Evolutionary conservation across 1,140 invertebrate genomes (phyloP), one percentile per base, ranked within the genome.

Genomic region (Zaprionus ornatus): DNA sequence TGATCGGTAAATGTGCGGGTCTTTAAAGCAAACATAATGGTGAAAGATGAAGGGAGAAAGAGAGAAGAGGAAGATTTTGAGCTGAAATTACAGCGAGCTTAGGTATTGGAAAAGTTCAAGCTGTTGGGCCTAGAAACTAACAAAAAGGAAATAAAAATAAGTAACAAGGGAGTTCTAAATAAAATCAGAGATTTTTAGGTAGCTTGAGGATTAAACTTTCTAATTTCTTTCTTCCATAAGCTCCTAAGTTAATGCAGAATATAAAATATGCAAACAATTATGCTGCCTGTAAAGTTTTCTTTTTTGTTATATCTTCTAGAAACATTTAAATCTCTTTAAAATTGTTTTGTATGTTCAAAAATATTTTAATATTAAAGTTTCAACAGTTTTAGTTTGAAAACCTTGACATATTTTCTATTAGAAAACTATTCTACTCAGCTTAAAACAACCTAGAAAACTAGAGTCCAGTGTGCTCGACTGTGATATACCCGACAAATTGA

Each of bases 11-110:
- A 48, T 29, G 19, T 21, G 45, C 19, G 23, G 45, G 10, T 23
- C 19, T 23, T 50, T 50, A 50, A 50, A 23, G 37, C 37, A 13
- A 56, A n/a, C 55, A 42, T 66, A 7, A 56, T 29, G 15, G n/a
- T 12, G n/a, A 21, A 13, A 25, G 1, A 52, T 52, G 50, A 13
- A 15, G 50, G 12, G 10, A 15, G 23, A 9, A 12, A 2, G 19
- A 15, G 21, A 25, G 21, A 1, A n/a, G n/a, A 52, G 19, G 21
- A 19, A 52, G 48, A 12, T 13, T 12, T 23, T 4, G 21, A 15
- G 25, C 6, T 23, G 12, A 15, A 23, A 52, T 1, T 52, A 52
- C 10, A 25, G 17, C 19, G 19, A 17, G 50, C 12, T 42, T 42
- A 42, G n/a, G n/a, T 17, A 17, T 17, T 3, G 1, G 6, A 45